Evolutionary conservation across 2,113 vertebrate genomes (phyloP), one percentile per base, ranked within the genome.

Genomic region (Pagrus major): DNA sequence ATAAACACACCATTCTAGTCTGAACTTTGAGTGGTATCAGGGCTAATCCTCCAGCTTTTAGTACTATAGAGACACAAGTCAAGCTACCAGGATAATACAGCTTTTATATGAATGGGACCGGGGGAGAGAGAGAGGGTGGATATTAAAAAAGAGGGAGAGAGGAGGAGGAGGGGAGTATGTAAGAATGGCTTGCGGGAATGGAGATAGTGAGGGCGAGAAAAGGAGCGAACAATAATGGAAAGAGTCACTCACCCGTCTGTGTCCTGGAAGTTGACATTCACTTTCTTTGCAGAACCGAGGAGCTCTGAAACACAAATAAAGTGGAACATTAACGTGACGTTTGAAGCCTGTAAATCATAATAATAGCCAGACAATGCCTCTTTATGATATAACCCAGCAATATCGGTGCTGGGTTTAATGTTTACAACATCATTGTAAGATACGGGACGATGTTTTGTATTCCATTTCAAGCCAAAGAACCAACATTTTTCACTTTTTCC

Each of bases 231-330:
- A 8, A 7, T 15, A 20, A 31, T 49, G 31, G 35, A 44, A 42
- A 37, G 1, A 37, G 39, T 1, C 21, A 93, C 94, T 95, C 83
- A 95, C 94, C 94, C 94, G 47, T 95, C 94, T 66, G 93, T 95
- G 61, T 95, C 94, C 87, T 95, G 94, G 88, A 95, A 95, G 90
- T 95, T 95, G 75, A 95, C 93, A 6, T 95, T 95, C 56, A 95
- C 94, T 86, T 92, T 95, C 90, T 95, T 95, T 46, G 94, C 92
- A n/a, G 94, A 94, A 44, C 94, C 94, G 29, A 95, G 93, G 68
- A 95, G 92, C 79, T 95, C 94, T 95, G 92, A 81, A 86, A 94
- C 25, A 88, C 64, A 88, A 58, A 61, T 1, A 78, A 67, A 66
- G 64, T 0, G 3, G 29, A 69, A n/a, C 39, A 52, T 83, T 27